phyloP scores from a whole-genome alignment of 2,113 vertebrate genomes.

The Rhabdomys dilectus region DNA sequence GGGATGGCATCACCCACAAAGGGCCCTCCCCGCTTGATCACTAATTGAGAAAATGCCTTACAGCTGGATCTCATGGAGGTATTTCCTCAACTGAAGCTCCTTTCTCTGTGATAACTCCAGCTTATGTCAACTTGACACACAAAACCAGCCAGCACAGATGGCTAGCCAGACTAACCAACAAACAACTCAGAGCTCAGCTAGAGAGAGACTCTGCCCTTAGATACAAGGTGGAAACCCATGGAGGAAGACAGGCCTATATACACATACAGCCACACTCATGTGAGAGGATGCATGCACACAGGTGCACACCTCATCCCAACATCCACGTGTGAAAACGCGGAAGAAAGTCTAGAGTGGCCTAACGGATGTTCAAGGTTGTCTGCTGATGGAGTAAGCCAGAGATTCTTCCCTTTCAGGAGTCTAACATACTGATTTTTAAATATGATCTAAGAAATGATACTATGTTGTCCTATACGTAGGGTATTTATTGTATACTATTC shows the following conservation, averaged over 20 bases:
- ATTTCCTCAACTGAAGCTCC: too few relatives aligned
- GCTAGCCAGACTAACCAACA: neutral
- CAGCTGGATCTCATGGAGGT: too few relatives aligned
- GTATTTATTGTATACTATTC: neutral
- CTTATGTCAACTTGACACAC: too few relatives aligned
- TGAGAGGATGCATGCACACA: neutral
- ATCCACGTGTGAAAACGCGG: neutral
- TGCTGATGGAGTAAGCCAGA: neutral
- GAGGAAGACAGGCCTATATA: neutral
- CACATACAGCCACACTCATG: neutral
- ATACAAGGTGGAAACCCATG: neutral
- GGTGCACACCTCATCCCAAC: neutral
- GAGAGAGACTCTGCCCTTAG: neutral
- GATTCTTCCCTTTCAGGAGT: neutral
- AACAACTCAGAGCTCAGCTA: neutral
- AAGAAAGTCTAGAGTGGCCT: neutral
- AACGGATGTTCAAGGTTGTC: neutral
- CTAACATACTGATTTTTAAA: neutral
- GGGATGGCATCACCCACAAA: too few relatives aligned
- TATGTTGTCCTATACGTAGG: neutral
- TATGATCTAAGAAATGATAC: neutral
- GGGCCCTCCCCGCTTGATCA: too few relatives aligned
- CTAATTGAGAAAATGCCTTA: too few relatives aligned
- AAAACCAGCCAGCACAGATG: too few relatives aligned
- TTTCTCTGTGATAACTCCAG: too few relatives aligned